Evolutionary conservation across 35 echinoderm and acorn worm genomes (phyloP).

Genomic region (Ptychodera flava): DNA sequence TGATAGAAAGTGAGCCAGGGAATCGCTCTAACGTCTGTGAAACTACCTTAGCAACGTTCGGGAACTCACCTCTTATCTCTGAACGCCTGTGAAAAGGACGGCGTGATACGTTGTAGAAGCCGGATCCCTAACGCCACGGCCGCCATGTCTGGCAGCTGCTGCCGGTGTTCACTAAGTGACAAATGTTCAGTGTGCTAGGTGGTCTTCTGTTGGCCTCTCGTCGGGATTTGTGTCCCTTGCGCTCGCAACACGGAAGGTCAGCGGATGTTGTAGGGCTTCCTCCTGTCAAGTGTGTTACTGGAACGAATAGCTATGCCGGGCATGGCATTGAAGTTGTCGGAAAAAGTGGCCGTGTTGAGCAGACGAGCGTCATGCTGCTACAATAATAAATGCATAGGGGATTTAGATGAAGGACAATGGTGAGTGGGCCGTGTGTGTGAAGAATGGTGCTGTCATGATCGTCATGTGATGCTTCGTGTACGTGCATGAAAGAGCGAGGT

Average conservation of each 20-base stretch:
- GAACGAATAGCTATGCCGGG: background rate
- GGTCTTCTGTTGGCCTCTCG: no score
- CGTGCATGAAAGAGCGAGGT: no score
- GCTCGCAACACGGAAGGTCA: background rate
- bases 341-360: no score
- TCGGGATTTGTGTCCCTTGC: no score
- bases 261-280: background rate
- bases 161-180: background rate
- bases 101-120: background rate
- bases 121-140: background rate
- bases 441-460: no score
- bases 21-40: background rate
- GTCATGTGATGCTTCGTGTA: no score
- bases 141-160: background rate
- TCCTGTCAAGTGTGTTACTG: background rate
- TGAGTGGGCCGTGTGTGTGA: no score
- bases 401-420: no score
- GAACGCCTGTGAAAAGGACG: background rate
- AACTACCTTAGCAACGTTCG: background rate
- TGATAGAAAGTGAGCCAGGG: background rate
- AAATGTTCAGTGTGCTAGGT: background rate
- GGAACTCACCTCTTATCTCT: background rate
- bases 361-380: no score
- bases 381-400: no score
- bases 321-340: no score